Base-by-base conservation (phyloP, 2,888 invertebrate genomes). In the Lycaena phlaeas region DNA sequence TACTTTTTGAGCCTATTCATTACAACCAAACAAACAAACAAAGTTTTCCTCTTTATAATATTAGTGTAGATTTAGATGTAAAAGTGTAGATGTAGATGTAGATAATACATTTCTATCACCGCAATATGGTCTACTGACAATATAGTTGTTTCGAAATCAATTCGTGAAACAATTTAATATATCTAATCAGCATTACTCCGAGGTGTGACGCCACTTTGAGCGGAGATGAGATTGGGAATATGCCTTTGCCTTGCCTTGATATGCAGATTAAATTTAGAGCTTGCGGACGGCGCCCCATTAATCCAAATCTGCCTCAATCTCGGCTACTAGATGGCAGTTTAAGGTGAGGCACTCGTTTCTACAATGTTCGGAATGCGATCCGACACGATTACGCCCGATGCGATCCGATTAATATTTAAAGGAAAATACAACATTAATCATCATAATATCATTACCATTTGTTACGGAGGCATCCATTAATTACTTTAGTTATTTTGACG, bases 291-390 rank as follows among this genome's bases (percentile, higher is more conserved):
- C 48, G 50, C 46, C 18, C 18, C 46, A 53, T 56, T 57, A 59
- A 56, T 58, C 50, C 51, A 45, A 51, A 51, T 49, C 52, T 50
- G 41, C 48, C 40, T 48, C 42, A 61, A 64, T 64, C 58, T 59
- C 45, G 40, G 27, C 40, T 42, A 40, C 38, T 38, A 44, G 47
- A 43, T 48, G 41, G 43, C 41, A 14, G 28, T 14, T 49, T 49
- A 49, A 48, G 42, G 44, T 5, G 25, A 43, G 44, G 12, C 7
- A 31, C 11, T 14, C 14, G 12, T 14, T 14, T 14, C 5, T 14
- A n/a, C 2, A 10, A 17, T 15, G 6, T n/a, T 17, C n/a, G 2
- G 34, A 34, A 15, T 10, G n/a, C 9, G 9, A 11, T 18, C 15
- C 18, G n/a, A 4, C n/a, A 10, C 10, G n/a, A 14, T 9, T 34